phyloP scores from a whole-genome alignment of 2,797 vertebrate genomes.

The Clarias pachynema region DNA sequence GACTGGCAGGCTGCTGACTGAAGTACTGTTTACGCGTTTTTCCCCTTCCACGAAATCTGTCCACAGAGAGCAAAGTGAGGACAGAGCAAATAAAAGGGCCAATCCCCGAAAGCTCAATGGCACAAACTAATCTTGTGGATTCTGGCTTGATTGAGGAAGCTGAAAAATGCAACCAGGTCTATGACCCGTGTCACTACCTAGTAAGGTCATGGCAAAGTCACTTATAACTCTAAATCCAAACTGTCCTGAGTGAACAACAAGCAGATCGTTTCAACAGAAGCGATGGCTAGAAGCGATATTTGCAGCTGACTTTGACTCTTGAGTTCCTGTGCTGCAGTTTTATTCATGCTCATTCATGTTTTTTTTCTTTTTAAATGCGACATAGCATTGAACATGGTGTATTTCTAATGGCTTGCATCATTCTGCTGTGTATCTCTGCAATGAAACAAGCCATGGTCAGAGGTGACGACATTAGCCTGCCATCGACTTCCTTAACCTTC shows the following conservation, averaged over 20 bases:
- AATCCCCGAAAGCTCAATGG: slow-evolving; percentile 48
- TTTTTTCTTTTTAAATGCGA: background rate
- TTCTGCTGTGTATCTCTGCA: background rate
- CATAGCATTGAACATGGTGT: background rate
- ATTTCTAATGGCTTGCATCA: background rate
- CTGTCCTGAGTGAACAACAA: slow-evolving; percentile 67
- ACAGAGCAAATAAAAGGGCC: slow-evolving; percentile 52
- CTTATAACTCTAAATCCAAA: slow-evolving; percentile 76
- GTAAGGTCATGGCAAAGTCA: slow-evolving; percentile 69
- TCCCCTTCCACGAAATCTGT: slow-evolving; percentile 48
- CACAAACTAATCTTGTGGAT: slow-evolving; percentile 54
- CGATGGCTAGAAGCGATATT: background rate
- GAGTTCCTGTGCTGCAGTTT: background rate
- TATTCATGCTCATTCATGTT: background rate
- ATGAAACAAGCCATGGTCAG: background rate
- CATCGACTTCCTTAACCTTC: background rate
- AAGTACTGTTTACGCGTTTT: slow-evolving; percentile 69
- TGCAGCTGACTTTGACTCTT: background rate
- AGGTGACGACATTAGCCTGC: background rate
- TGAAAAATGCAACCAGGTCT: slow-evolving; percentile 53
- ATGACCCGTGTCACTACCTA: slow-evolving; percentile 66
- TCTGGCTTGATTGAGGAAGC: slow-evolving; percentile 56
- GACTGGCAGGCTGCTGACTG: slow-evolving; percentile 70
- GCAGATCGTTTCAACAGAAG: slow-evolving; percentile 68
- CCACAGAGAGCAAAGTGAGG: slow-evolving; percentile 52